Conservation (phyloP, 1,140 invertebrate genomes). For the Pseudomyrmex flavicornis region DNA sequence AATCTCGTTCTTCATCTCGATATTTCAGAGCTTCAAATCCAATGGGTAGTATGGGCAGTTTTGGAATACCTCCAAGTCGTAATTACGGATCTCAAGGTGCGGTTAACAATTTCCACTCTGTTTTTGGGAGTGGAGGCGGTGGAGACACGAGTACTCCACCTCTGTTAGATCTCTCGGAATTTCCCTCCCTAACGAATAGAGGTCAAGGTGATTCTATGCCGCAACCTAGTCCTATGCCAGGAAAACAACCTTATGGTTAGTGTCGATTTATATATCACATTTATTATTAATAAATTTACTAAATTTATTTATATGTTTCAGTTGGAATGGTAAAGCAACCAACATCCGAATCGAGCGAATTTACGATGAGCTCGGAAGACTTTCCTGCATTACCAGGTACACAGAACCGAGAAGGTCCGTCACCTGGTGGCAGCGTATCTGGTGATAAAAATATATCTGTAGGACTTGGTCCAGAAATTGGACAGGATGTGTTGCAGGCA, state of each 20-base stretch:
- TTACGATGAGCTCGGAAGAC: constrained; percentile 99
- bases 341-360: constrained; percentile 95
- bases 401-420: constrained; percentile 86
- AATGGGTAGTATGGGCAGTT: constrained; percentile 88
- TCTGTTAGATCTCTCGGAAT: constrained; percentile 94
- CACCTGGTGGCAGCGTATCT: constrained; percentile 84
- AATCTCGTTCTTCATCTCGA: constrained; percentile 27
- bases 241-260: constrained; percentile 94
- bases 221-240: constrained; percentile 92
- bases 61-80: constrained; percentile 88
- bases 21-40: constrained; percentile 86
- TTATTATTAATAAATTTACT: background rate
- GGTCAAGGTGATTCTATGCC: constrained; percentile 91
- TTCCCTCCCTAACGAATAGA: constrained; percentile 94
- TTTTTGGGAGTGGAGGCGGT: constrained; percentile 88
- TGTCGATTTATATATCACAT: constrained; percentile 26
- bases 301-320: constrained; percentile 80
- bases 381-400: constrained; percentile 97
- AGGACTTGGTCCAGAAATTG: constrained; percentile 84
- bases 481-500: constrained; percentile 82
- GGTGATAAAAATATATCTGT: constrained; percentile 87
- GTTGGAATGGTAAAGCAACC: constrained; percentile 98
- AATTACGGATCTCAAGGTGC: constrained; percentile 89
- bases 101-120: constrained; percentile 90
- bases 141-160: constrained; percentile 92